Evolutionary conservation across 2,888 invertebrate species (phyloP).

Genomic region (Ditylenchus weischeri): DNA sequence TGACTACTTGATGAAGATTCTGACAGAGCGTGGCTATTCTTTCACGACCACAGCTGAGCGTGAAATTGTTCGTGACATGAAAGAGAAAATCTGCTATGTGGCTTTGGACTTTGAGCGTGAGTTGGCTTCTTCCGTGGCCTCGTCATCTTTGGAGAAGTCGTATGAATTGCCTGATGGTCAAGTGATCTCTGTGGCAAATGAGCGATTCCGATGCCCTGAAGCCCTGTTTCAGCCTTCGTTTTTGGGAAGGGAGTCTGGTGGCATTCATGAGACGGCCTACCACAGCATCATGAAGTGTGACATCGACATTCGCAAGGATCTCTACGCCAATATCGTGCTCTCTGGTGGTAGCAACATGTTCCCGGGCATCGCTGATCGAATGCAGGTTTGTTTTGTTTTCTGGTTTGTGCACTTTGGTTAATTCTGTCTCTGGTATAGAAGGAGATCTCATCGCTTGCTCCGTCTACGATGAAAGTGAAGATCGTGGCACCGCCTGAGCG

Average conservation of each 20-base stretch:
- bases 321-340: constrained; percentile 70
- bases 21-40: constrained; percentile 62
- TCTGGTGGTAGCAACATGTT: constrained; percentile 37
- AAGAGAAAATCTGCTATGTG: constrained; percentile 77
- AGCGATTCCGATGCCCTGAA: constrained; percentile 63
- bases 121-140: constrained; percentile 85
- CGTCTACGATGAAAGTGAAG: constrained; percentile 48
- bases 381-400: constrained; percentile 17
- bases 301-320: constrained; percentile 75
- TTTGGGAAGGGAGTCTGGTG: constrained; percentile 66
- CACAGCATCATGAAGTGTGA: constrained; percentile 64
- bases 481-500: constrained; percentile 69
- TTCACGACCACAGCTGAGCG: constrained; percentile 63
- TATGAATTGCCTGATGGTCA: constrained; percentile 84
- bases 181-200: constrained; percentile 65
- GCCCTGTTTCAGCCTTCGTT: constrained; percentile 85
- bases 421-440: constrained; percentile 16
- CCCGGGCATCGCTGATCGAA: constrained; percentile 91
- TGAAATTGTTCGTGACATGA: constrained; percentile 75
- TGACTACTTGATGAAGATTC: constrained; percentile 63
- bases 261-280: constrained; percentile 67
- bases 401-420: too few relatives aligned
- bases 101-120: constrained; percentile 96
- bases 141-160: constrained; percentile 83
- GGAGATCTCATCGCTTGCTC: constrained; percentile 45